Base-by-base conservation (phyloP, 92 coral and sea anemone species). In the Micromussa lordhowensis region DNA sequence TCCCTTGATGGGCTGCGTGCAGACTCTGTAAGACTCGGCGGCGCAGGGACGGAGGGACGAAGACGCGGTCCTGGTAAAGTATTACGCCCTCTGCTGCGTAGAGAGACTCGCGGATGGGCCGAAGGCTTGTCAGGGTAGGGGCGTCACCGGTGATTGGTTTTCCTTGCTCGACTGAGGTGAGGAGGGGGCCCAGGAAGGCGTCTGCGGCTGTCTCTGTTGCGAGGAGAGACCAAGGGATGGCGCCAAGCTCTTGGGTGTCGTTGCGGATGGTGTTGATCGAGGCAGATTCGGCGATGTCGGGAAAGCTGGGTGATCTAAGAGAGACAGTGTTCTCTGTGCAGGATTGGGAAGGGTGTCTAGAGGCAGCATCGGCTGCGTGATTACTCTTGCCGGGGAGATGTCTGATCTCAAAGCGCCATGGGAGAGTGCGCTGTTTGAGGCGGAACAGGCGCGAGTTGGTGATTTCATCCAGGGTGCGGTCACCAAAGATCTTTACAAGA, bases 1-100 rank as follows among this genome's bases (percentile, higher is more conserved):
- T 92, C 21, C 92, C 92, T 85, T 88, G 90, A 83, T 92, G 92
- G 68, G 92, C 92, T 8, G 92, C 92, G 79, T 88, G 93, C 55
- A 92, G 93, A 86, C 86, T 85, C 91, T 92, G 95, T 13, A 90
- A 75, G 54, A 92, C 72, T 7, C 87, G 81, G 68, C 5, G 34
- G 36, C 86, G 79, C 69, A 92, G 91, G 63, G 91, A 89, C 17
- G 86, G 15, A 35, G 91, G 93, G 78, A 92, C 80, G 68, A 90
- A 55, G 63, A 89, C 86, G 73, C 89, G 91, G 59, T 90, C 86
- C 61, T 90, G 88, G 74, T 89, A 89, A 11, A 92, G 79, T 0
- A 85, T 86, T 77, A 92, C 93, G 24, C 93, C 91, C 40, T 86
- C 93, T 74, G 86, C 85, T 34, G 87, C 77, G 57, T 92, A 92